Conservation (phyloP, 1,140 invertebrate genomes). For the Orius insidiosus region DNA sequence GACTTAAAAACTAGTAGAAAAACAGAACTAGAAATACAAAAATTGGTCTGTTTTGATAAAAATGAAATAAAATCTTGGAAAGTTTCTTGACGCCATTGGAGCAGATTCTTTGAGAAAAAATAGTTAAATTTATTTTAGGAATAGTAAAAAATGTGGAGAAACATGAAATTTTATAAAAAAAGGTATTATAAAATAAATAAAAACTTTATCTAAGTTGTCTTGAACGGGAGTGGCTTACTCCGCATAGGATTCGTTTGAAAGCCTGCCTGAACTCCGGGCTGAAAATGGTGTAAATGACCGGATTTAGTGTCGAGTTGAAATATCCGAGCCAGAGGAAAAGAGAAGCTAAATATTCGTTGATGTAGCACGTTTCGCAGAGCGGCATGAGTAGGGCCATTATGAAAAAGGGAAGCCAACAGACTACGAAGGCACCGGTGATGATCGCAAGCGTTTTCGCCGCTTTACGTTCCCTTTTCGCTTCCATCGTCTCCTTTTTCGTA, state of each 20-base stretch:
- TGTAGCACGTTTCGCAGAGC: slow-evolving; percentile 42
- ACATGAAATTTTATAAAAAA: no score
- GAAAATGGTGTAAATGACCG: slow-evolving; percentile 77
- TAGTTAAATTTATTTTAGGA: no score
- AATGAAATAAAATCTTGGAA: no score
- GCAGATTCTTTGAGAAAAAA: no score
- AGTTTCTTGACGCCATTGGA: no score
- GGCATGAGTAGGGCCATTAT: slow-evolving; percentile 74
- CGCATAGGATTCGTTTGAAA: slow-evolving; percentile 65
- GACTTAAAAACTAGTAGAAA: no score
- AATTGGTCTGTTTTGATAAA: no score
- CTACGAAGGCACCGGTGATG: slow-evolving; percentile 80
- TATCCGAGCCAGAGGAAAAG: slow-evolving; percentile 69
- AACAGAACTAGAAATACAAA: no score
- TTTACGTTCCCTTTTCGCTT: slow-evolving; percentile 67
- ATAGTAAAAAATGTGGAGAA: no score
- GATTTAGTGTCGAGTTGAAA: slow-evolving; percentile 77
- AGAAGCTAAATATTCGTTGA: slow-evolving; percentile 56
- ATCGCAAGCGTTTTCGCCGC: slow-evolving; percentile 85
- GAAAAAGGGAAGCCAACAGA: slow-evolving; percentile 90
- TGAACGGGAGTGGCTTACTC: slow-evolving; percentile 21
- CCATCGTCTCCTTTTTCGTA: slow-evolving; percentile 34
- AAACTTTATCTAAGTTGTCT: slow-evolving; percentile 12
- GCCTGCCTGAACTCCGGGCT: slow-evolving; percentile 75
- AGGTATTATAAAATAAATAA: no score